Conservation (phyloP, 2,113 vertebrate genomes). For the Sylvia atricapilla region DNA sequence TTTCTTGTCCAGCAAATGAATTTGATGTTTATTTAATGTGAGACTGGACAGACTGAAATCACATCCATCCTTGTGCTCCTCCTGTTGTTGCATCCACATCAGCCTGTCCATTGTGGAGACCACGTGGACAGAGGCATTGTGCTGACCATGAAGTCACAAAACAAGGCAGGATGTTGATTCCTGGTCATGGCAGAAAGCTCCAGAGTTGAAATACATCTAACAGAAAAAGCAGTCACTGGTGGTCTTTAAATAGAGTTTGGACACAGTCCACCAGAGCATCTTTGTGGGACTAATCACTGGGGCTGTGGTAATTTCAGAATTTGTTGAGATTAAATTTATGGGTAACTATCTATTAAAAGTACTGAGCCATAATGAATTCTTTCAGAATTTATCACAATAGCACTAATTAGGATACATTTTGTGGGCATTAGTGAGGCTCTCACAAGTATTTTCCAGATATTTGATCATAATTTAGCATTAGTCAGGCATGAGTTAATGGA, state of each 20-base stretch:
- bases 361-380: slow-evolving; percentile 40
- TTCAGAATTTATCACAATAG: slow-evolving; percentile 58
- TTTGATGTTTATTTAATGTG: neutral
- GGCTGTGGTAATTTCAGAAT: neutral
- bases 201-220: neutral
- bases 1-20: neutral
- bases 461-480: slow-evolving; percentile 63
- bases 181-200: neutral
- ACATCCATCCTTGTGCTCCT: neutral
- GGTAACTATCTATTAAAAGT: neutral
- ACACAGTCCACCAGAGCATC: neutral
- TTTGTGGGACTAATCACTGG: neutral
- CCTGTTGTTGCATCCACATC: neutral
- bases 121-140: neutral
- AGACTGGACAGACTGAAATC: neutral
- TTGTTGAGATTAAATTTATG: slow-evolving; percentile 31
- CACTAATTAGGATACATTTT: slow-evolving; percentile 62
- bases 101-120: neutral
- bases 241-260: neutral
- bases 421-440: slow-evolving; percentile 48
- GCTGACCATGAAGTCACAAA: neutral
- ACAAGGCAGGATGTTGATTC: neutral
- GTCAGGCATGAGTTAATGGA: slow-evolving; percentile 68
- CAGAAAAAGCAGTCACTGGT: neutral
- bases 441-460: slow-evolving; percentile 62